phyloP scores from a whole-genome alignment of 2,113 vertebrate species.

The Pseudorectes ferrugineus region DNA sequence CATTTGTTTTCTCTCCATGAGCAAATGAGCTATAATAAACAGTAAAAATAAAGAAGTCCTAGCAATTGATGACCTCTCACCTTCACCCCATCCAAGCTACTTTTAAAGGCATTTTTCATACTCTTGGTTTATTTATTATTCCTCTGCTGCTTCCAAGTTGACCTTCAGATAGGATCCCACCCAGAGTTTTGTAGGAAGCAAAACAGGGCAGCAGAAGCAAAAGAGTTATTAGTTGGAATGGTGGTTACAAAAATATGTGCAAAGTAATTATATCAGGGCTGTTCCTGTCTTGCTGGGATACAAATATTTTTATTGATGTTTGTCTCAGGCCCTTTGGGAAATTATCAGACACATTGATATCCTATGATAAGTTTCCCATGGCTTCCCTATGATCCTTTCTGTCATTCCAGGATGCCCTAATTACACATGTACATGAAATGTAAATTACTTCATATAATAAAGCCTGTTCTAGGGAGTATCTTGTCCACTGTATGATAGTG shows the following conservation, averaged over 20 bases:
- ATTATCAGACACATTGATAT: not conserved
- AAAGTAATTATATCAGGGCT: not conserved
- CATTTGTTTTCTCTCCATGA: not conserved
- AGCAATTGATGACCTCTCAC: not conserved
- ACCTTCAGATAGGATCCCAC: constrained; percentile 7
- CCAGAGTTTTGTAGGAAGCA: not conserved
- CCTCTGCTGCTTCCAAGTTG: not conserved
- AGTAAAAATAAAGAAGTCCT: not conserved
- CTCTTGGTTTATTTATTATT: constrained; percentile 41
- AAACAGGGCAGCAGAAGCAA: not conserved
- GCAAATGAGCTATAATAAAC: not conserved
- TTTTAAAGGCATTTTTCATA: constrained; percentile 27
- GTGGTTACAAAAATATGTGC: not conserved
- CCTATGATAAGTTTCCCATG: not conserved
- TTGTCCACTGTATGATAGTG: not conserved
- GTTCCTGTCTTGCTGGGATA: not conserved
- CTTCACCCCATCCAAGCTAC: not conserved
- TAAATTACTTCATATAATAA: not conserved
- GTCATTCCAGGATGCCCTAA: not conserved
- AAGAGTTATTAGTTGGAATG: not conserved
- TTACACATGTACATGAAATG: not conserved
- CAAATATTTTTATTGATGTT: constrained; percentile 3
- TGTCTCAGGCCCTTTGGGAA: not conserved
- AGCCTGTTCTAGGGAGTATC: not conserved
- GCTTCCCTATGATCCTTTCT: not conserved